Evolutionary conservation across 2,113 vertebrate species (phyloP).

Genomic region (Coregonus clupeaformis): DNA sequence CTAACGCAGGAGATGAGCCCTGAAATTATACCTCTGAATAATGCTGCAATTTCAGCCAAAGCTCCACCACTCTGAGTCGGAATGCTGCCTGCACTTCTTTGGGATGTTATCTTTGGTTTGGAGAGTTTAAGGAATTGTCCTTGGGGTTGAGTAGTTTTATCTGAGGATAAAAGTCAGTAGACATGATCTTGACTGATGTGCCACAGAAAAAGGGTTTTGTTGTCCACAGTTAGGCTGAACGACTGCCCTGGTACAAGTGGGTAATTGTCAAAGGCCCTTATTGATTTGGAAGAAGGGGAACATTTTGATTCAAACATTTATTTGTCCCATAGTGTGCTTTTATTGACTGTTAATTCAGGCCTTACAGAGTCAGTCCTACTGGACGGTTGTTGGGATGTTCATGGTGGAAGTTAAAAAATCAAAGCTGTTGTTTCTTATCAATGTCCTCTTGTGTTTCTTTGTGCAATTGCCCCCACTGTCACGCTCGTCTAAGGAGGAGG

Average conservation of each 20-base stretch:
- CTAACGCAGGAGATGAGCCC: not conserved
- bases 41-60: constrained; percentile 38
- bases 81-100: not conserved
- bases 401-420: not conserved
- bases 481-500: too few relatives aligned
- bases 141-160: constrained; percentile 36
- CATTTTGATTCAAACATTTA: constrained; percentile 15
- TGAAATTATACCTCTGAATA: constrained; percentile 26
- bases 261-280: constrained; percentile 38
- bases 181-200: constrained; percentile 46
- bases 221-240: constrained; percentile 32
- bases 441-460: not conserved
- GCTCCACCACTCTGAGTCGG: not conserved
- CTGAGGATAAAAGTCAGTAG: constrained; percentile 45
- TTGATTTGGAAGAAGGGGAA: constrained; percentile 35
- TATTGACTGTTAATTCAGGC: not conserved
- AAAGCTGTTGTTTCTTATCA: not conserved
- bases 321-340: not conserved
- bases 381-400: not conserved
- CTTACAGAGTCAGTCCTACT: not conserved
- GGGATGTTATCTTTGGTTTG: not conserved
- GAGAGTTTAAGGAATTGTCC: constrained; percentile 22
- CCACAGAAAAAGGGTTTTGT: constrained; percentile 16
- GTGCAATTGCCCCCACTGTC: not conserved
- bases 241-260: constrained; percentile 25